These are phyloP conservation scores for Mamestra configurata DNA, from an alignment of 1,140 invertebrate genomes.

Conservation along the genomic window DNA sequence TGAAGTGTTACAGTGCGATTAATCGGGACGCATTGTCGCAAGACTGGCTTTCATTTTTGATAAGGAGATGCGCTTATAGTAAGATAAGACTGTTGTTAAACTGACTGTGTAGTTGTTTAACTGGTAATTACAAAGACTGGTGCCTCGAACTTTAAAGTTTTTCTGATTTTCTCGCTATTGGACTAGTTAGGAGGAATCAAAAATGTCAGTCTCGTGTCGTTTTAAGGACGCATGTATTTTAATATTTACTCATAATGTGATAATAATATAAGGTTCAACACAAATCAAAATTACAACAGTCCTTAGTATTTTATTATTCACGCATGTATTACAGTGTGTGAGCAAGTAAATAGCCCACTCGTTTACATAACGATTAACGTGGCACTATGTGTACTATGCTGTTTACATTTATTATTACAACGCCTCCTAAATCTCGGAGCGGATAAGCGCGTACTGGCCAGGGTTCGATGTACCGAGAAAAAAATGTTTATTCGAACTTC, in stretches of 20 bases:
- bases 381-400: constrained; percentile 22
- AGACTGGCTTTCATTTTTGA: neutral
- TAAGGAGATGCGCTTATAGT: too few relatives aligned
- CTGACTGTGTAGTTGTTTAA: too few relatives aligned
- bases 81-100: too few relatives aligned
- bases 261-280: constrained; percentile 8
- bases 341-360: constrained; percentile 34
- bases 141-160: too few relatives aligned
- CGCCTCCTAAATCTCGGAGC: constrained; percentile 24
- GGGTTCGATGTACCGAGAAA: constrained; percentile 32
- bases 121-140: too few relatives aligned
- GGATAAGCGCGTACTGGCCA: constrained; percentile 8
- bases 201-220: neutral
- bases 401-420: constrained; percentile 37
- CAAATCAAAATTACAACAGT: constrained; percentile 11
- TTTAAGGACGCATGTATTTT: neutral
- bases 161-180: too few relatives aligned
- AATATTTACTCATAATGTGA: neutral
- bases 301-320: constrained; percentile 32
- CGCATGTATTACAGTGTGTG: constrained; percentile 28
- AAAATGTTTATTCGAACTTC: constrained; percentile 13
- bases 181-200: neutral
- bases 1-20: neutral
- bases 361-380: constrained; percentile 43
- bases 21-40: neutral